These are phyloP conservation scores for Colossoma macropomum DNA, from an alignment of 2,113 vertebrate species.

Conservation along the genomic window DNA sequence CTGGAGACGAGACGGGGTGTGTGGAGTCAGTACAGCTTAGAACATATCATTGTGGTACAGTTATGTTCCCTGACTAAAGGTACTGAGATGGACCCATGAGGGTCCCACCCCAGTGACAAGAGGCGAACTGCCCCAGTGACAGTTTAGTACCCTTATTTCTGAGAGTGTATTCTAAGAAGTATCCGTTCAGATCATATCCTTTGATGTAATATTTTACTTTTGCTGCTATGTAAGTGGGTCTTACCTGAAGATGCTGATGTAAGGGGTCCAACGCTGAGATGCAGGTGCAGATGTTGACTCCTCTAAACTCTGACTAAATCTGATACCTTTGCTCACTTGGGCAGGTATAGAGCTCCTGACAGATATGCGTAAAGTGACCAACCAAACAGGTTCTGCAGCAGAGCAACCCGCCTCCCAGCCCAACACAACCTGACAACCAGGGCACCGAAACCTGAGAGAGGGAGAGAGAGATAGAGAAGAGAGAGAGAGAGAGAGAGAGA, in stretches of 20 bases:
- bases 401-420: conserved; percentile 5
- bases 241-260: background rate
- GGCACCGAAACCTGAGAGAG: conserved; percentile 46
- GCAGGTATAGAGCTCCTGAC: conserved; percentile 44
- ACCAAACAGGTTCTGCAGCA: conserved; percentile 75
- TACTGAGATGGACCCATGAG: too few species aligned
- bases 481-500: conserved; percentile 51
- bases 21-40: too few species aligned
- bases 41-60: too few species aligned
- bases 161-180: background rate
- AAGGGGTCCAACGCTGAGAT: conserved; percentile 49
- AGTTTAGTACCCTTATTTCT: too few species aligned
- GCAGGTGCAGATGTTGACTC: conserved; percentile 51
- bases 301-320: conserved; percentile 47
- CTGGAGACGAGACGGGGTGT: too few species aligned
- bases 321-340: conserved; percentile 52
- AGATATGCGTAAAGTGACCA: conserved; percentile 64
- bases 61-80: too few species aligned
- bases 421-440: conserved; percentile 4
- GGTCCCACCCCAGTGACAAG: too few species aligned
- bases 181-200: background rate
- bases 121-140: too few species aligned
- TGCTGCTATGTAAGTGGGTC: background rate
- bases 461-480: conserved; percentile 13
- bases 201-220: too few species aligned